Conservation (phyloP, 1,140 invertebrate genomes). For the Lepidostoma basale region DNA sequence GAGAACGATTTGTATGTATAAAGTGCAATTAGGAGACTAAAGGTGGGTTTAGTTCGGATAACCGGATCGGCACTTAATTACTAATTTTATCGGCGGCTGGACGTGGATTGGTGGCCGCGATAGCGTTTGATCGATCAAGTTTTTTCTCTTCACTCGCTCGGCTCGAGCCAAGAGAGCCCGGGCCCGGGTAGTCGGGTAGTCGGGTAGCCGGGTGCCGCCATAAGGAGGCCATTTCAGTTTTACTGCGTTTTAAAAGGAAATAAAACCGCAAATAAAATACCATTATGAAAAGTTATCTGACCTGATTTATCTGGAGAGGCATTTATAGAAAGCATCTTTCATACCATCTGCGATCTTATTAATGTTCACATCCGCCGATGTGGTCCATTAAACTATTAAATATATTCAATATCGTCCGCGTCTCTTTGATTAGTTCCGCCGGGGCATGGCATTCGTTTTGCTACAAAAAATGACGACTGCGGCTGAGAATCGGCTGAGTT, state of each 20-base stretch:
- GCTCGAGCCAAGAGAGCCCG: too few species aligned
- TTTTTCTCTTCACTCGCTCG: constrained; percentile 15
- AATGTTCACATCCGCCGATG: too few species aligned
- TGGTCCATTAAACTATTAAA: too few species aligned
- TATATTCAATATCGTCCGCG: too few species aligned
- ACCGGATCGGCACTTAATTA: constrained; percentile 26
- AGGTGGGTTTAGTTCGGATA: constrained; percentile 22
- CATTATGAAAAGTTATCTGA: constrained; percentile 5
- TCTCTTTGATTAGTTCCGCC: too few species aligned
- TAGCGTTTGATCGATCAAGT: constrained; percentile 29
- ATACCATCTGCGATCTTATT: too few species aligned
- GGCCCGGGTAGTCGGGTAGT: too few species aligned
- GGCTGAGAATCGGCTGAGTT: too few species aligned
- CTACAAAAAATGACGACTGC: too few species aligned
- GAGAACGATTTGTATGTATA: not conserved
- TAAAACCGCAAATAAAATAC: constrained; percentile 19
- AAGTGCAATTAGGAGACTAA: constrained; percentile 25
- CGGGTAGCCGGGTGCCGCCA: too few species aligned
- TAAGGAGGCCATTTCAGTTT: constrained; percentile 7
- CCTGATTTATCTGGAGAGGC: not conserved
- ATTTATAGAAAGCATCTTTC: too few species aligned
- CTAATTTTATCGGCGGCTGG: constrained; percentile 27
- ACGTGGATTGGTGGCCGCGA: constrained; percentile 20
- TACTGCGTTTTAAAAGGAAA: constrained; percentile 24
- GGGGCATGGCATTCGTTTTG: too few species aligned